Percentiles rank a stretch among this genome's conserved stretches.
phyloP scores from a whole-genome alignment of 2,113 vertebrate species.

The Pipra filicauda region DNA sequence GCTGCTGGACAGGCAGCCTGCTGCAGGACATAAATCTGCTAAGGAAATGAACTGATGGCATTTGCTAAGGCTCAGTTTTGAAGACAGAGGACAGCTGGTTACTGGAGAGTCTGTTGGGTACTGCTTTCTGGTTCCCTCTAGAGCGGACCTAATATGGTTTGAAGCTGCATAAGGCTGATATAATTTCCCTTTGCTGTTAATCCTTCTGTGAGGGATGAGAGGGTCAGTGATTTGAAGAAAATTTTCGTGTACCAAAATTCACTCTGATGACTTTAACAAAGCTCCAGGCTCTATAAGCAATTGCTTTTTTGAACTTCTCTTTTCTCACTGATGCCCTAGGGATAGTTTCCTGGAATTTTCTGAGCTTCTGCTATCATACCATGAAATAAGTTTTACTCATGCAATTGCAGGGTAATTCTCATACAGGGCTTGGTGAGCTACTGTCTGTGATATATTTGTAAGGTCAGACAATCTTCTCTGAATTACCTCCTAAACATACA shows the following conservation, averaged over 20 bases:
- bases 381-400: not conserved
- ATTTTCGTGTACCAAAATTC: not conserved
- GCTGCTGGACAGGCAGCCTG: not conserved
- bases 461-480: not conserved
- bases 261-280: not conserved
- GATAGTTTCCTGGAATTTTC: not conserved
- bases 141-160: not conserved
- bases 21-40: not conserved
- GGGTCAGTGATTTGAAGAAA: not conserved
- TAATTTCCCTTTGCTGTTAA: not conserved
- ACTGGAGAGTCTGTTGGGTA: not conserved
- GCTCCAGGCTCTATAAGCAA: not conserved
- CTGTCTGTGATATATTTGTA: not conserved
- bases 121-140: not conserved
- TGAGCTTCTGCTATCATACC: not conserved
- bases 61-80: not conserved
- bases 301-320: not conserved
- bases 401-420: not conserved
- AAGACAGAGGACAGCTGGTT: not conserved
- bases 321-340: not conserved
- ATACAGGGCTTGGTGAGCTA: not conserved
- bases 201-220: not conserved
- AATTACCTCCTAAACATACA: not conserved
- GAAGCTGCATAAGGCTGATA: not conserved
- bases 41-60: not conserved